A percentile compares a stretch with the other conserved stretches of the same genome.
These are phyloP conservation scores for Sprattus sprattus DNA, from an alignment of 2,113 vertebrate genomes.

Conservation along the genomic window DNA sequence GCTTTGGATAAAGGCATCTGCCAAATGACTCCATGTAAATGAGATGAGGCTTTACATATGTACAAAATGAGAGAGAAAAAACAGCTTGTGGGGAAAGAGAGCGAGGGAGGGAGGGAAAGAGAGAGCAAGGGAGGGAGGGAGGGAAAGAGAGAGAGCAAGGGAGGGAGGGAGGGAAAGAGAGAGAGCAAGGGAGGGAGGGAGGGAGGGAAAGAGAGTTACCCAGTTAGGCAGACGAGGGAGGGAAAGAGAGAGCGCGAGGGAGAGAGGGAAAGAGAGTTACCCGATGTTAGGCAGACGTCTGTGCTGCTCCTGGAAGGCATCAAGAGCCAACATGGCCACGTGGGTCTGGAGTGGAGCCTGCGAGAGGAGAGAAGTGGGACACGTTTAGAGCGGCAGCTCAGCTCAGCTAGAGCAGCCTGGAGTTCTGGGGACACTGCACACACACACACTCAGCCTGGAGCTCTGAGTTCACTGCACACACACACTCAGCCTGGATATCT, in stretches of 20 bases:
- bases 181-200: background rate
- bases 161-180: background rate
- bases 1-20: background rate
- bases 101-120: background rate
- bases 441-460: no score
- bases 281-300: constrained; percentile 80
- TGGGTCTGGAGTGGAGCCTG: constrained; percentile 91
- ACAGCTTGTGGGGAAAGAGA: background rate
- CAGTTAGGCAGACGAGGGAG: no score
- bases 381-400: background rate
- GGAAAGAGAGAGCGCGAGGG: background rate
- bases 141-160: background rate
- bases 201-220: no score
- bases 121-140: background rate
- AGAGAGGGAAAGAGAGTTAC: constrained; percentile 66
- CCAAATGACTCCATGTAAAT: no score
- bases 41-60: no score
- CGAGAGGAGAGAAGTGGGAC: constrained; percentile 27
- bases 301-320: constrained; percentile 85
- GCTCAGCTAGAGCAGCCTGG: no score
- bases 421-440: background rate
- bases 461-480: no score
- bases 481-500: no score
- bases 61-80: background rate
- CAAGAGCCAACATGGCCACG: constrained; percentile 86